Evolutionary conservation across 2,113 vertebrate species (phyloP).

Genomic region (Grantiella picta): DNA sequence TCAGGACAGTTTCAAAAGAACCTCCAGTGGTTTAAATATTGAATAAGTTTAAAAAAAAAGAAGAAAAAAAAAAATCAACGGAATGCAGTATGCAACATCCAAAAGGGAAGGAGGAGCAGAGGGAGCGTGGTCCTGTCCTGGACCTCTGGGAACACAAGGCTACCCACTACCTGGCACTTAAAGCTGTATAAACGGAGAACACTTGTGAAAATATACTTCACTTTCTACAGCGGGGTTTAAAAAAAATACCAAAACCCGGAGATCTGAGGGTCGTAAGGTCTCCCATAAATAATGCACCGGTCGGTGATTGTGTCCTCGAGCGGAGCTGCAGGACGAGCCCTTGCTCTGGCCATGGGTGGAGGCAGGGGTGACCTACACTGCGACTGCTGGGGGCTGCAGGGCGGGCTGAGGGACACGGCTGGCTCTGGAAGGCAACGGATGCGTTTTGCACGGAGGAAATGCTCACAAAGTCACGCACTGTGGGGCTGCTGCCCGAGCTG

Average conservation of each 20-base stretch:
- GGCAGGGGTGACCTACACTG: neutral
- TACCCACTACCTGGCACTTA: conserved; percentile 47
- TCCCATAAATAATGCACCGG: conserved; percentile 10
- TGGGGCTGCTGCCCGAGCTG: neutral
- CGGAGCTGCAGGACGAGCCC: neutral
- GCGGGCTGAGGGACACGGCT: accelerated
- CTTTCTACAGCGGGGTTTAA: neutral
- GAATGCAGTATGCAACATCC: neutral
- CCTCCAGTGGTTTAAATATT: neutral
- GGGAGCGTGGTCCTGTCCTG: neutral
- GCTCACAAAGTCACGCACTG: neutral
- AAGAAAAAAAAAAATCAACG: neutral
- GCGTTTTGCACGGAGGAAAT: neutral
- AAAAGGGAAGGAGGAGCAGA: neutral
- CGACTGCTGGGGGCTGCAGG: neutral
- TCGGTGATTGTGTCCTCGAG: neutral
- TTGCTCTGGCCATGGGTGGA: neutral
- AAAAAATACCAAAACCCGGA: neutral
- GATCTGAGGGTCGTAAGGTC: neutral
- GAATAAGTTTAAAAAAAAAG: neutral
- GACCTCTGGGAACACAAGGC: neutral
- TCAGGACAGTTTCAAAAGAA: neutral
- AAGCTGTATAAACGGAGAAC: conserved; percentile 10
- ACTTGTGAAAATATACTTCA: neutral
- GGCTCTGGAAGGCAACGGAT: neutral